These are phyloP conservation scores for Patella caerulea DNA, from an alignment of 2,888 invertebrate genomes.

Conservation along the genomic window DNA sequence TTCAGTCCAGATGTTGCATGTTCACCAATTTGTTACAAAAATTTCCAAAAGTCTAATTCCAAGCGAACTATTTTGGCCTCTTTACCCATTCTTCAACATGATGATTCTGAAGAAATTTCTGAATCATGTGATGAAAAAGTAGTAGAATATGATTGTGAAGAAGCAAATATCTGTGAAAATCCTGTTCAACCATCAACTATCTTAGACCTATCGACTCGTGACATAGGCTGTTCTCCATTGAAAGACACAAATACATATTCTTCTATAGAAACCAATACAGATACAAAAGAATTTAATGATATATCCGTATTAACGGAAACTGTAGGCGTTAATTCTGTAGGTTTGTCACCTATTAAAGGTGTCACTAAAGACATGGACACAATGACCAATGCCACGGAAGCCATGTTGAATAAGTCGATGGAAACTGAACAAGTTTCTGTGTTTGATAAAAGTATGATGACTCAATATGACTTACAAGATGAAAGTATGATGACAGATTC, in stretches of 20 bases:
- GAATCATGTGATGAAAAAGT: neutral
- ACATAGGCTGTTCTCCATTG: neutral
- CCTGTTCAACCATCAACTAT: neutral
- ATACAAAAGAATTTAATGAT: neutral
- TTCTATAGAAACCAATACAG: neutral
- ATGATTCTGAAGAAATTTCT: neutral
- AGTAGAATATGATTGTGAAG: neutral
- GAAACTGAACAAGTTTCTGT: conserved; percentile 17
- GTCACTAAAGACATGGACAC: conserved; percentile 11
- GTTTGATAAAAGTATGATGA: conserved; percentile 29
- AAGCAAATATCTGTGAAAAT: too few relatives aligned
- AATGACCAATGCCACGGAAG: neutral
- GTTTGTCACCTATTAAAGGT: conserved; percentile 7
- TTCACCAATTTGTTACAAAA: conserved; percentile 2
- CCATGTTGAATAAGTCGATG: conserved; percentile 1
- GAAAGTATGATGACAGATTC: conserved; percentile 45
- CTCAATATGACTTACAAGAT: conserved; percentile 28
- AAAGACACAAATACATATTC: neutral
- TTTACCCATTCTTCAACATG: neutral
- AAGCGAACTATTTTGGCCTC: neutral
- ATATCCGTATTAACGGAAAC: neutral
- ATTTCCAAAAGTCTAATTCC: neutral
- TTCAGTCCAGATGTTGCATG: neutral
- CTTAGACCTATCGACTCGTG: neutral
- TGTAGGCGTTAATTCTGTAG: neutral